Percentiles rank a stretch among this genome's conserved stretches.
Conservation (phyloP, 2,888 invertebrate species). For the Thysanoteuthis rhombus region DNA sequence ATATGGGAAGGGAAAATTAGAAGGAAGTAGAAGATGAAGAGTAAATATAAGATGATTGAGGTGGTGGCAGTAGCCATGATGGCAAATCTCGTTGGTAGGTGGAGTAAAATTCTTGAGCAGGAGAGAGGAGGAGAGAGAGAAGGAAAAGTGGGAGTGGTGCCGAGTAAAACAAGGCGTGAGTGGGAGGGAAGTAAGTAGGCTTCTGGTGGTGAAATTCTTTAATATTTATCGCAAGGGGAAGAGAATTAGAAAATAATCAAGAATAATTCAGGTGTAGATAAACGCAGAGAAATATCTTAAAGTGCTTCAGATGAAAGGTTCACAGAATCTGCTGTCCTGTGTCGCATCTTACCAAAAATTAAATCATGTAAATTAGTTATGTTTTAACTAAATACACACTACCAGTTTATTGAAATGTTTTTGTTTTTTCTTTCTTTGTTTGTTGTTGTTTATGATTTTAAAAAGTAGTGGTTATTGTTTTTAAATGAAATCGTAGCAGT, state of each 20-base stretch:
- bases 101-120: background rate
- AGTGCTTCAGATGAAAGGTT: background rate
- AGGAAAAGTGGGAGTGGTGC: background rate
- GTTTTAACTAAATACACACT: background rate
- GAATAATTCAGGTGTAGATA: background rate
- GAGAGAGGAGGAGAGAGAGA: background rate
- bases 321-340: background rate
- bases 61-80: background rate
- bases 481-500: too few relatives aligned
- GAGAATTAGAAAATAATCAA: background rate
- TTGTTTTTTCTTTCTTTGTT: too few relatives aligned
- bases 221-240: background rate
- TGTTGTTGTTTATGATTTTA: too few relatives aligned
- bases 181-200: background rate
- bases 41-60: background rate
- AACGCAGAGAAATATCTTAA: background rate
- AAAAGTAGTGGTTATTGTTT: too few relatives aligned
- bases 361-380: background rate
- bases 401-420: background rate
- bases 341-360: background rate
- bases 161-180: background rate
- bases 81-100: background rate
- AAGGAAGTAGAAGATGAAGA: background rate
- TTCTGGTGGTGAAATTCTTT: background rate
- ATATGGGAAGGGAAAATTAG: background rate